Evolutionary conservation across 2,113 vertebrate genomes (phyloP).

Genomic region (Deroptyus accipitrinus): DNA sequence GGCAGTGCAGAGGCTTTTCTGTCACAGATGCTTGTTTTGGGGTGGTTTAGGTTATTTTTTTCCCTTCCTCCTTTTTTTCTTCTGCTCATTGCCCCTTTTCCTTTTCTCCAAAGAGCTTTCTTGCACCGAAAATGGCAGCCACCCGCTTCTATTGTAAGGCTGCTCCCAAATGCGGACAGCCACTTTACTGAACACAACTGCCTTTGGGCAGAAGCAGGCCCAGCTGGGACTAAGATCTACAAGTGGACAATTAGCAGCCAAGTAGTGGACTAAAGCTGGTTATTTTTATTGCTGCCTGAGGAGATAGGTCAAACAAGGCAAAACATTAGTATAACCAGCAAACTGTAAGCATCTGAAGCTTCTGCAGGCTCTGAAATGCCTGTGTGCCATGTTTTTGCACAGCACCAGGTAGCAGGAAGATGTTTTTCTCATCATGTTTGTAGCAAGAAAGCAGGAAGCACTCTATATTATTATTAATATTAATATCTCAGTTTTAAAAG

Average conservation of each 20-base stretch:
- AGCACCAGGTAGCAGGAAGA: neutral
- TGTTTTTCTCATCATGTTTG: neutral
- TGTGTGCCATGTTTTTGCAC: neutral
- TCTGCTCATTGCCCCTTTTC: neutral
- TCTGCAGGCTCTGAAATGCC: neutral
- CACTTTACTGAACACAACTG: constrained; percentile 39
- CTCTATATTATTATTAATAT: neutral
- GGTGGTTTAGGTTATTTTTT: neutral
- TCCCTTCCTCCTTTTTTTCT: neutral
- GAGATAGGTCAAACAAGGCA: constrained; percentile 56
- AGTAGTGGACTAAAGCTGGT: constrained; percentile 59
- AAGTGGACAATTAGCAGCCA: constrained; percentile 69
- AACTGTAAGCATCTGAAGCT: constrained; percentile 29
- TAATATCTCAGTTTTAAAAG: neutral
- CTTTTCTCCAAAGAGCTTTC: constrained; percentile 10
- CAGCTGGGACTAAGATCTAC: constrained; percentile 53
- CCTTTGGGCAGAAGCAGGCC: constrained; percentile 58
- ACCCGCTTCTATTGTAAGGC: constrained; percentile 36
- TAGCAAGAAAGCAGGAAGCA: neutral
- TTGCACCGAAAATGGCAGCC: constrained; percentile 32
- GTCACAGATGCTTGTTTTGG: neutral
- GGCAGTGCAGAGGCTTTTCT: neutral
- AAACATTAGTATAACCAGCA: constrained; percentile 29
- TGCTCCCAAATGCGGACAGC: neutral
- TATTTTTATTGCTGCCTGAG: constrained; percentile 61